Percentiles rank a stretch among this genome's conserved stretches.
Conservation (phyloP, 1,140 invertebrate genomes). For the Lucilia sericata region DNA sequence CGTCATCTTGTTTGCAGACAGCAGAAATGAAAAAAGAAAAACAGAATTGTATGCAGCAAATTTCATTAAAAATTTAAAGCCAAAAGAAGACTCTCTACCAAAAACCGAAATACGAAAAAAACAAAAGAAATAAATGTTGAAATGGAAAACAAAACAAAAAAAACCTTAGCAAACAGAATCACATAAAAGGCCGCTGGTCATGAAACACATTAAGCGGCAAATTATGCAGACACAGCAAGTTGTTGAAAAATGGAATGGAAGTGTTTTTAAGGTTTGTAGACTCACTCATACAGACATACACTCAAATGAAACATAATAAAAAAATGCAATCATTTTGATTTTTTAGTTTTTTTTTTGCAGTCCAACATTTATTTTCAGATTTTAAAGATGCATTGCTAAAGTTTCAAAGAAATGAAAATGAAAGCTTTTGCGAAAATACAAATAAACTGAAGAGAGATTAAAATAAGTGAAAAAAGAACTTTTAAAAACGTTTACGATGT, state of each 20-base stretch:
- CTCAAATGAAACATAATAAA: neutral
- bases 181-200: conserved; percentile 28
- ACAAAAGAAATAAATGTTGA: neutral
- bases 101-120: neutral
- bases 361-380: no score
- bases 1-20: neutral
- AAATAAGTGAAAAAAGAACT: neutral
- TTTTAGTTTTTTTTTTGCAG: conserved; percentile 4
- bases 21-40: neutral
- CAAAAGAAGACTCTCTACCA: neutral
- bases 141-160: neutral
- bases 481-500: neutral
- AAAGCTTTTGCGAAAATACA: neutral
- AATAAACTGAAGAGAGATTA: neutral
- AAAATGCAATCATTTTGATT: conserved; percentile 33
- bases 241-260: conserved; percentile 8
- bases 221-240: conserved; percentile 28
- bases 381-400: neutral
- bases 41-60: neutral
- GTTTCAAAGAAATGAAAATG: conserved; percentile 27
- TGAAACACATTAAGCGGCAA: conserved; percentile 28
- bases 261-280: neutral
- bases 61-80: conserved; percentile 2
- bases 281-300: neutral
- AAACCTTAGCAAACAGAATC: neutral